Evolutionary conservation across 2,113 vertebrate genomes (phyloP), one percentile per base, ranked within the genome.

Genomic region (Lichenostomus cassidix): DNA sequence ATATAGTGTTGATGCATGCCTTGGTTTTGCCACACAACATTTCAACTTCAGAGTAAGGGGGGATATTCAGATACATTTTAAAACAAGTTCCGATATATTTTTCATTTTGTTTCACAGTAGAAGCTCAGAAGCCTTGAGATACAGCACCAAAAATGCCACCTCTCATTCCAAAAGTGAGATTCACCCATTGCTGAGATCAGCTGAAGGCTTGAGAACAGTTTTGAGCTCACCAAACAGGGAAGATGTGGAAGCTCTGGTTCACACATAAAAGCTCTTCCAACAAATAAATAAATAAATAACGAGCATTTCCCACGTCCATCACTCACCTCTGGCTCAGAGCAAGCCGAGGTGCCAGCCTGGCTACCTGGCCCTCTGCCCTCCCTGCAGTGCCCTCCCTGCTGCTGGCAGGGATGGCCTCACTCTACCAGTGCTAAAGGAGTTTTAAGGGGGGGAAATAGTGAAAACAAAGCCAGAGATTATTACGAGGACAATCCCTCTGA

Each of bases 381-480:
- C 64, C 73, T 10, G 58, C 17, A 5, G 75, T 76, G 91, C 83
- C 69, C 9, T 13, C 11, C 3, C 35, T 56, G 70, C 80, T 31
- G 74, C 58, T 63, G 90, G 46, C 90, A 90, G 63, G 25, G 79
- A 62, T 5, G 39, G 31, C 9, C 41, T 70, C 15, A 55, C 47
- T 78, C 62, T 60, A 82, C 55, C 70, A 94, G 55, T 0, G 0
- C 20, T 52, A 65, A 44, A 94, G 53, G 37, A 90, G 82, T 58
- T 83, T 77, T 44, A 79, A 84, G 18, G 25, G 28, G 27, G 41
- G 2, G 8, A 80, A 87, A 79, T 22, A 87, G 82, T 65, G 87
- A 91, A 93, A 96, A 93, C 11, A 19, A 93, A 90, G 74, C 84
- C 58, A 71, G 69, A 82, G 65, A 91, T 76, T 63, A 93, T 70